Evolutionary conservation across 2,888 invertebrate species (phyloP).

Genomic region (Dynastes hyllus): DNA sequence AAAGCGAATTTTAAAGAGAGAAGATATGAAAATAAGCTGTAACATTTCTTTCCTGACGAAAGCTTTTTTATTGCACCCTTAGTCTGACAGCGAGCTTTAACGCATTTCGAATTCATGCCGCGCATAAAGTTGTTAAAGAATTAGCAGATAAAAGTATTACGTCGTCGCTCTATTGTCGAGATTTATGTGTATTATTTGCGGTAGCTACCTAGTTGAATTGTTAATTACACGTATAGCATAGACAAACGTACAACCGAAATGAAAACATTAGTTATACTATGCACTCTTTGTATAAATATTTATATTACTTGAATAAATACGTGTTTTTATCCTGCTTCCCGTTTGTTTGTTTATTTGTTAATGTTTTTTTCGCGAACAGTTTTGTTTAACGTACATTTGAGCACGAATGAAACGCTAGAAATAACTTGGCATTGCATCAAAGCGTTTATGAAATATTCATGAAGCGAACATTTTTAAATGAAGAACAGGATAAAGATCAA

Average conservation of each 20-base stretch:
- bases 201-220: too few relatives aligned
- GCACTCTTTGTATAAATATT: not conserved
- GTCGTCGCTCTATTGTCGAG: not conserved
- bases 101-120: conserved; percentile 18
- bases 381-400: too few relatives aligned
- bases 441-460: too few relatives aligned
- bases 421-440: too few relatives aligned
- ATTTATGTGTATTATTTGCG: not conserved
- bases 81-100: conserved; percentile 5
- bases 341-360: not conserved
- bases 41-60: not conserved
- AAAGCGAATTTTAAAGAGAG: not conserved
- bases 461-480: too few relatives aligned
- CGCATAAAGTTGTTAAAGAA: conserved; percentile 25
- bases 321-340: not conserved
- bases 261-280: conserved; percentile 7
- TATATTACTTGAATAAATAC: not conserved
- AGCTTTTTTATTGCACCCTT: conserved; percentile 26
- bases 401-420: too few relatives aligned
- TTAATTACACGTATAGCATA: not conserved
- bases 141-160: conserved; percentile 43
- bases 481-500: too few relatives aligned
- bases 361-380: too few relatives aligned
- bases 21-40: conserved; percentile 17
- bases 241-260: conserved; percentile 12